Percentiles rank a stretch among this genome's conserved stretches.
phyloP scores from a whole-genome alignment of 2,113 vertebrate species.

The Scartelaos histophorus region DNA sequence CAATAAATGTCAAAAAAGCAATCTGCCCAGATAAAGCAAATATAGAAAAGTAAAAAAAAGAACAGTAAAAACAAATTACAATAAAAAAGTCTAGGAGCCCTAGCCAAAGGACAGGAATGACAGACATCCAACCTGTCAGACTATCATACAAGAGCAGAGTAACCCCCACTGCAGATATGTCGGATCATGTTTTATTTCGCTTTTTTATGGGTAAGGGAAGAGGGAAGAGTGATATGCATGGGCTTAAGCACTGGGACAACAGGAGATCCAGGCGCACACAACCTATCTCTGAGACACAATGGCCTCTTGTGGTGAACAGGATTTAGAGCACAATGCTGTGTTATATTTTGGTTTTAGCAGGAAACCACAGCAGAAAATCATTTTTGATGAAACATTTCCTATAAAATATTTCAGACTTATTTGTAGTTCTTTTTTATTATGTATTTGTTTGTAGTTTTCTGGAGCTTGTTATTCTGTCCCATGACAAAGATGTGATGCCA shows the following conservation, averaged over 20 bases:
- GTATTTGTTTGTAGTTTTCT: neutral
- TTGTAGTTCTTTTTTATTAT: neutral
- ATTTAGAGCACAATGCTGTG: conserved; percentile 22
- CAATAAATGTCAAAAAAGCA: neutral
- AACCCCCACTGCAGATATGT: conserved; percentile 42
- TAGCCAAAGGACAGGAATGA: conserved; percentile 18
- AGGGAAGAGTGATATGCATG: conserved; percentile 11
- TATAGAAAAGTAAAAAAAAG: conserved; percentile 9
- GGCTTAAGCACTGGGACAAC: conserved; percentile 18
- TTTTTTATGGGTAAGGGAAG: conserved; percentile 50
- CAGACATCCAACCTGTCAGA: conserved; percentile 33
- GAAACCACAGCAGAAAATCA: neutral
- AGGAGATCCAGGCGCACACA: conserved; percentile 18
- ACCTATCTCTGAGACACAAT: conserved; percentile 39
- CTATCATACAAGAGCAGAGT: conserved; percentile 39
- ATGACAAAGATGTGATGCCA: neutral
- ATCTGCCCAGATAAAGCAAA: neutral
- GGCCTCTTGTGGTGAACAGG: conserved; percentile 54
- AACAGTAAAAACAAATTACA: conserved; percentile 2
- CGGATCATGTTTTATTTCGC: conserved; percentile 58
- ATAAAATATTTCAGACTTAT: neutral
- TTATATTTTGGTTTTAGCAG: neutral
- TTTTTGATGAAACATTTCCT: neutral
- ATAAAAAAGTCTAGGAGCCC: conserved; percentile 28
- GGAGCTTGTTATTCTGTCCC: neutral